phyloP scores from a whole-genome alignment of 2,888 invertebrate species.

The Allacma fusca region DNA sequence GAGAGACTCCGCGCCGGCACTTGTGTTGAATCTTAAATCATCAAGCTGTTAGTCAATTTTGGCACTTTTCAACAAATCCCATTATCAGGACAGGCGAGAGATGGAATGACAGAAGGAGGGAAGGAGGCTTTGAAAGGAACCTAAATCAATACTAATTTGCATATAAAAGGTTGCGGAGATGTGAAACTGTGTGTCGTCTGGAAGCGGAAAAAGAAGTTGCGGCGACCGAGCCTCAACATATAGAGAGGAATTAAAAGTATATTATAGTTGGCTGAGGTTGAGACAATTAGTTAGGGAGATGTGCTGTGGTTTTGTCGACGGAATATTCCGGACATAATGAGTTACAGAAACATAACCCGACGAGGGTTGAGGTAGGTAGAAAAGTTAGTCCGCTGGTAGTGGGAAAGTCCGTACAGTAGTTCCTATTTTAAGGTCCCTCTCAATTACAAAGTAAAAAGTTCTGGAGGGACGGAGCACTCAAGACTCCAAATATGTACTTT shows the following conservation, averaged over 20 bases:
- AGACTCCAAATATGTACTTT: too few species aligned
- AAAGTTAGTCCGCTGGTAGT: not conserved
- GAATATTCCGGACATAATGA: constrained; percentile 24
- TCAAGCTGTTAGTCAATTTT: too few species aligned
- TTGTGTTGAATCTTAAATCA: too few species aligned
- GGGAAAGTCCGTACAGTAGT: not conserved
- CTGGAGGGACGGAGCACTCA: too few species aligned
- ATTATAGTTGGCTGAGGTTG: not conserved
- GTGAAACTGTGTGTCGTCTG: not conserved
- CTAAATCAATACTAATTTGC: constrained; percentile 2
- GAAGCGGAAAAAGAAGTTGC: too few species aligned
- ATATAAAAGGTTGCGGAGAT: not conserved
- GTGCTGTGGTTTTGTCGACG: constrained; percentile 25
- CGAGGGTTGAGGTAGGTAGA: constrained; percentile 2
- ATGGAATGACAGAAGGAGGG: not conserved
- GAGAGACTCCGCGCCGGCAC: too few species aligned
- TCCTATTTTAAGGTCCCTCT: not conserved
- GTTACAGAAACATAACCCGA: not conserved
- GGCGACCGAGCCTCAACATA: not conserved
- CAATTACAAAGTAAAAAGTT: not conserved
- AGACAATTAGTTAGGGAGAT: constrained; percentile 10
- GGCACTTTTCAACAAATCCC: too few species aligned
- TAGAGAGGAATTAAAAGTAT: not conserved
- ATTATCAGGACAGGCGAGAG: too few species aligned
- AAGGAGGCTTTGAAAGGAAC: not conserved